Conservation (phyloP, 2,888 invertebrate genomes). For the Leucophenga maculata region DNA sequence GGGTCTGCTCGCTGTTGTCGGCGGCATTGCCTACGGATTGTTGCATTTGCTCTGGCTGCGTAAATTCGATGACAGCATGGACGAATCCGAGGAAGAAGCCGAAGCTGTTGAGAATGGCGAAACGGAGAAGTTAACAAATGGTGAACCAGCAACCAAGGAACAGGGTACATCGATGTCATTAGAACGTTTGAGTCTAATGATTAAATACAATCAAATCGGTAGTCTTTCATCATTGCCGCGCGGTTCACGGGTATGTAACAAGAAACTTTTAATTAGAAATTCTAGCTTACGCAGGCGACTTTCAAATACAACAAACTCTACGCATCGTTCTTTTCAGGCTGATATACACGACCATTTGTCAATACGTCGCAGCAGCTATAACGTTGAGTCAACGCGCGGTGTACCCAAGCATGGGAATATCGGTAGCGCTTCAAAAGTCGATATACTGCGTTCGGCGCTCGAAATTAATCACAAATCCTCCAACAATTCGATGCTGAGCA, state of each 20-base stretch:
- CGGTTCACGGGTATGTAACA: conserved; percentile 75
- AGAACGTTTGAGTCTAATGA: conserved; percentile 82
- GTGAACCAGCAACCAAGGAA: conserved; percentile 78
- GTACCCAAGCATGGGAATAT: conserved; percentile 64
- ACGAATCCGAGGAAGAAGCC: conserved; percentile 70
- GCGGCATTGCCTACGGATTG: conserved; percentile 80
- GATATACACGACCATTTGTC: conserved; percentile 72
- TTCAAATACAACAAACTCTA: background rate
- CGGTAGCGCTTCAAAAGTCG: conserved; percentile 75
- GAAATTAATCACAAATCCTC: conserved; percentile 78
- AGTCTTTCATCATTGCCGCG: conserved; percentile 81
- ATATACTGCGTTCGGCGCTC: conserved; percentile 79
- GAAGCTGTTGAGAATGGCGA: conserved; percentile 75
- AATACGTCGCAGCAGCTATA: conserved; percentile 72
- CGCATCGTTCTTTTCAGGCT: conserved; percentile 54
- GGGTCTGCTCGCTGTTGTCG: conserved; percentile 82
- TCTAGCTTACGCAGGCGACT: conserved; percentile 7
- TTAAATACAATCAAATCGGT: conserved; percentile 83
- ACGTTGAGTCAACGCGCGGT: conserved; percentile 70
- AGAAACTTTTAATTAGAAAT: conserved; percentile 50
- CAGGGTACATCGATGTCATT: conserved; percentile 81
- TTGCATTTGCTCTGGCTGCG: conserved; percentile 83
- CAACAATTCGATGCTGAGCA: conserved; percentile 73
- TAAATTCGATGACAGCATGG: conserved; percentile 74
- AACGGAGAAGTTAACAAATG: conserved; percentile 76